A percentile compares a stretch with the other conserved stretches of the same genome.
phyloP scores from a whole-genome alignment of 2,888 invertebrate species.

The Ennomos fuscantarius region DNA sequence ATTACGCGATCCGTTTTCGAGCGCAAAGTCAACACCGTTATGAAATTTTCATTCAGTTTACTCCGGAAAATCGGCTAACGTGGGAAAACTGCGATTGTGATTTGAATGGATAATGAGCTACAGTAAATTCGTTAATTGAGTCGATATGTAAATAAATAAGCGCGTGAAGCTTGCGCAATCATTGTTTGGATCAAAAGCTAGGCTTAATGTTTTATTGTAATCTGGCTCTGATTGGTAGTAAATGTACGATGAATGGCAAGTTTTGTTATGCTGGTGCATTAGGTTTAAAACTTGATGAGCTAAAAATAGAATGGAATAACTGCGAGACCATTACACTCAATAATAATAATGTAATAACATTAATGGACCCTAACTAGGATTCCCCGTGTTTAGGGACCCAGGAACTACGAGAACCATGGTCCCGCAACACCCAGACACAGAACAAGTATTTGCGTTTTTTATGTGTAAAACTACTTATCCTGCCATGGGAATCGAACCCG shows the following conservation, averaged over 20 bases:
- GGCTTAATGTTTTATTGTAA: conserved; percentile 63
- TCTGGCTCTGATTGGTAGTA: conserved; percentile 61
- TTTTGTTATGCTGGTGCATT: conserved; percentile 27
- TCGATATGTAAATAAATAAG: conserved; percentile 79
- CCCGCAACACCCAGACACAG: too few relatives aligned
- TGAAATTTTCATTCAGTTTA: conserved; percentile 79
- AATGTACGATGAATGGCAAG: conserved; percentile 40
- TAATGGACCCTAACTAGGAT: too few relatives aligned
- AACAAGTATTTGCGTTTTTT: too few relatives aligned
- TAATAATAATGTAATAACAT: too few relatives aligned
- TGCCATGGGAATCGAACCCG: too few relatives aligned
- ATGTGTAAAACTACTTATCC: too few relatives aligned
- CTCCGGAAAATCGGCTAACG: conserved; percentile 75
- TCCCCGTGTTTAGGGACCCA: too few relatives aligned
- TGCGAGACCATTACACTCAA: neutral
- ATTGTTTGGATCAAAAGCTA: conserved; percentile 70
- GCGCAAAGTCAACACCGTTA: conserved; percentile 79
- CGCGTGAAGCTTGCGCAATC: conserved; percentile 60
- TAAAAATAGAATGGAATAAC: neutral
- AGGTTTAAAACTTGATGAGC: neutral
- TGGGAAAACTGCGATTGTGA: conserved; percentile 72
- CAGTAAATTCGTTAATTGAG: conserved; percentile 77
- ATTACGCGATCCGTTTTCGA: conserved; percentile 79
- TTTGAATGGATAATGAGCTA: conserved; percentile 80
- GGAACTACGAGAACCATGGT: too few relatives aligned